Conservation (phyloP, 2,888 invertebrate genomes). For the Nomada flava region DNA sequence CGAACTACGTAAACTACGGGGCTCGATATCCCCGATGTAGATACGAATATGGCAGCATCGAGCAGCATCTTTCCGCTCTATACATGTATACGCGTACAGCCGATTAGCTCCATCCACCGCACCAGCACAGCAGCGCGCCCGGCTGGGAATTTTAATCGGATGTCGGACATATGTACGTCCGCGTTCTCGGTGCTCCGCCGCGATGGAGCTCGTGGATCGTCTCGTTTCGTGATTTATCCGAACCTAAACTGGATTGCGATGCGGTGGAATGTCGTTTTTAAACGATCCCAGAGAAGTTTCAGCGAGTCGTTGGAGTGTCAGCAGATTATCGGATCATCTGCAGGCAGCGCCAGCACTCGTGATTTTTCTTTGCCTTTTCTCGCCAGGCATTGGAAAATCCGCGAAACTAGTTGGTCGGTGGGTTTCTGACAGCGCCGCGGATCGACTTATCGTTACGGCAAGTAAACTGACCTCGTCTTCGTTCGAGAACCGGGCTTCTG, state of each 20-base stretch:
- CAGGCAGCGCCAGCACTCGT: too few relatives aligned
- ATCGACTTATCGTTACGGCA: background rate
- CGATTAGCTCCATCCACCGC: constrained; percentile 20
- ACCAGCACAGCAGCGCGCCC: background rate
- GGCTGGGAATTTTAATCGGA: constrained; percentile 40
- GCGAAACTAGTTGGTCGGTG: too few relatives aligned
- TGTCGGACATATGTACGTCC: background rate
- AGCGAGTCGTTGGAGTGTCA: too few relatives aligned
- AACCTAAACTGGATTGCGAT: too few relatives aligned
- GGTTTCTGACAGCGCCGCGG: background rate
- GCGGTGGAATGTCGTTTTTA: too few relatives aligned
- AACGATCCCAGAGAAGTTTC: too few relatives aligned
- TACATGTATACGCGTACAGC: too few relatives aligned
- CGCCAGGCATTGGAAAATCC: too few relatives aligned
- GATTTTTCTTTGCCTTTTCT: too few relatives aligned
- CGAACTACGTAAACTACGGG: constrained; percentile 10
- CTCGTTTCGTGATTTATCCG: too few relatives aligned
- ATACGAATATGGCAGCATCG: constrained; percentile 68
- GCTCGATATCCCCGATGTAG: constrained; percentile 60
- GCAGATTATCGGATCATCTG: too few relatives aligned
- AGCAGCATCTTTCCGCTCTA: background rate
- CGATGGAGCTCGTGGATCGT: background rate
- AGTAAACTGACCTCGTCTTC: constrained; percentile 40
- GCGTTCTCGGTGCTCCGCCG: background rate
- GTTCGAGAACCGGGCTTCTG: constrained; percentile 21